phyloP scores from a whole-genome alignment of 2,888 invertebrate genomes.

The Drosophila longiperda region DNA sequence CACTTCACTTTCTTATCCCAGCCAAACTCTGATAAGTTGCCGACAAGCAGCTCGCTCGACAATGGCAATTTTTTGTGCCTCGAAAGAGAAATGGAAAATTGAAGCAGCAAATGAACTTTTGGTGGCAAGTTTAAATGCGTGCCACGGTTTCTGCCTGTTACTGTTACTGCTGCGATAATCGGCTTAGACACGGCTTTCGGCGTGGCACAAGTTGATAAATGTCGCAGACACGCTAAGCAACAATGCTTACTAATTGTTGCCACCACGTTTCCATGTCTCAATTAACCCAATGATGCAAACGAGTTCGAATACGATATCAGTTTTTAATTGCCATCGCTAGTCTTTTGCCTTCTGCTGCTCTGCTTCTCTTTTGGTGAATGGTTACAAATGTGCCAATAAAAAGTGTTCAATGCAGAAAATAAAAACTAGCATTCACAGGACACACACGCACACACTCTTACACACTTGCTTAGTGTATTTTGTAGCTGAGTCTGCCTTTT shows the following conservation, averaged over 20 bases:
- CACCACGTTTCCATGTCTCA: slow-evolving; percentile 37
- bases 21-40: slow-evolving; percentile 69
- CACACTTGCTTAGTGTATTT: slow-evolving; percentile 6
- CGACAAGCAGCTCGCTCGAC: slow-evolving; percentile 71
- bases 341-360: not conserved
- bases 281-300: slow-evolving; percentile 65
- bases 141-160: slow-evolving; percentile 22
- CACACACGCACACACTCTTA: not conserved
- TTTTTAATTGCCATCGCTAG: slow-evolving; percentile 6
- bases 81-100: not conserved
- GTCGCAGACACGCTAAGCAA: slow-evolving; percentile 34
- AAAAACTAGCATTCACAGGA: slow-evolving; percentile 7
- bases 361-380: not conserved
- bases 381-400: slow-evolving; percentile 16
- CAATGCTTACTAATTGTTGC: slow-evolving; percentile 41
- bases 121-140: slow-evolving; percentile 41
- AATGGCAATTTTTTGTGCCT: slow-evolving; percentile 61
- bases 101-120: slow-evolving; percentile 17
- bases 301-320: slow-evolving; percentile 11
- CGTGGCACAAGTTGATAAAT: slow-evolving; percentile 62
- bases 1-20: slow-evolving; percentile 1
- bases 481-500: slow-evolving; percentile 10
- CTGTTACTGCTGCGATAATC: slow-evolving; percentile 57
- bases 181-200: slow-evolving; percentile 65
- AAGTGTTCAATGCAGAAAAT: not conserved